Conservation (phyloP, 2,113 vertebrate species). For the Gopherus evgoodei region DNA sequence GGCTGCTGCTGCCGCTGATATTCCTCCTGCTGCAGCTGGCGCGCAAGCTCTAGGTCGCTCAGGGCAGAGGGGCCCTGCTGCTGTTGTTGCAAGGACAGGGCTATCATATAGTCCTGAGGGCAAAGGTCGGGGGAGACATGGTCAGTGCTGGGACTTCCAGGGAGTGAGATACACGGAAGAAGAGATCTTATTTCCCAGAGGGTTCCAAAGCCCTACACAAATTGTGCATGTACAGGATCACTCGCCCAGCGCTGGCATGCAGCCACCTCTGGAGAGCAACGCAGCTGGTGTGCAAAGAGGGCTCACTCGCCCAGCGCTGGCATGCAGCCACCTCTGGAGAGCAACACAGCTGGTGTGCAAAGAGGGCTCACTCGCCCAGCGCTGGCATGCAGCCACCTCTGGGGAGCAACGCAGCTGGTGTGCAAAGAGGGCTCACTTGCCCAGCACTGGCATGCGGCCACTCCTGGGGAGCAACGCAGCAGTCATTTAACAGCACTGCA, state of each 20-base stretch:
- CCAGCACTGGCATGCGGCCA: neutral
- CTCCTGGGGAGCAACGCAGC: neutral
- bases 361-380: no score
- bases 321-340: no score
- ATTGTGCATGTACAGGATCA: neutral
- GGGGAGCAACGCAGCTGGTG: no score
- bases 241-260: neutral
- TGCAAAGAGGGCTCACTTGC: no score
- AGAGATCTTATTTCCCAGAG: neutral
- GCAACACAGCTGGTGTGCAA: no score
- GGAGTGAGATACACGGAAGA: neutral
- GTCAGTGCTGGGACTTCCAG: neutral
- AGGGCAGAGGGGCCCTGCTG: constrained; percentile 76
- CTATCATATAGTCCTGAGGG: constrained; percentile 91
- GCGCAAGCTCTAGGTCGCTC: constrained; percentile 93
- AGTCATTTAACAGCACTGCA: neutral
- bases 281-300: no score
- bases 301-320: no score
- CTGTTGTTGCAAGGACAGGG: constrained; percentile 90
- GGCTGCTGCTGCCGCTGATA: constrained; percentile 82
- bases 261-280: neutral
- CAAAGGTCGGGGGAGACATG: neutral
- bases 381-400: no score
- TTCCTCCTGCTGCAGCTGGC: constrained; percentile 92
- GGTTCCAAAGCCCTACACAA: neutral